Base-by-base conservation (phyloP, 2,888 invertebrate genomes). In the Eretmocerus hayati region DNA sequence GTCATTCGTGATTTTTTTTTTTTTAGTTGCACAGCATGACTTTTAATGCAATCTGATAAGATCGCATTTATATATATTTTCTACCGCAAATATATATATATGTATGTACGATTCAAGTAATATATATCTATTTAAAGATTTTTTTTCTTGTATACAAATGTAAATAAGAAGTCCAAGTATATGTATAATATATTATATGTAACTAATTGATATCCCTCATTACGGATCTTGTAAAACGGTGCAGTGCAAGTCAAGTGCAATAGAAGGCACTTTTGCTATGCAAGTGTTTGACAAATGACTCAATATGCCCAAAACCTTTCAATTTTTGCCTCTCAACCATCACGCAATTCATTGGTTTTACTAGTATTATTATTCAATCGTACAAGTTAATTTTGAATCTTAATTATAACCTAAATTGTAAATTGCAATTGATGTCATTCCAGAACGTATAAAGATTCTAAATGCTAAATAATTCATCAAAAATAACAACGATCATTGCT, bases 251-350 rank as follows among this genome's bases (percentile, higher is more conserved):
- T 67, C 61, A 58, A 67, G 69, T 70, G 69, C 69, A 67, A 65
- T 64, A 67, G 64, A 70, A 70, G 70, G 70, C 70, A 70, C 69
- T 70, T 70, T 60, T 65, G 66, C 68, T 68, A 64, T 63, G 59
- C 63, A 32, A 42, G 41, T 55, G 47, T 55, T 46, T 52, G 54
- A 54, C 52, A 47, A 56, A 53, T 54, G 48, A 58, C 57, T 59
- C 56, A 54, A 45, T 45, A 54, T 51, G 50, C 58, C 58, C 59
- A 56, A 56, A 57, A 59, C 59, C 56, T 52, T 48, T 39, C 35
- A 20, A 48, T 49, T 51, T n/a, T 55, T 50, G 46, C 52, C 50
- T 47, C 54, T 50, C 44, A 49, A 43, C 51, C 39, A 39, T 50
- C 38, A 40, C 46, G 37, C 39, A 37, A 36, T 47, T 38, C 37